These are phyloP conservation scores for Montipora efflorescens DNA, from an alignment of 64 coral and sea anemone species.

Conservation along the genomic window DNA sequence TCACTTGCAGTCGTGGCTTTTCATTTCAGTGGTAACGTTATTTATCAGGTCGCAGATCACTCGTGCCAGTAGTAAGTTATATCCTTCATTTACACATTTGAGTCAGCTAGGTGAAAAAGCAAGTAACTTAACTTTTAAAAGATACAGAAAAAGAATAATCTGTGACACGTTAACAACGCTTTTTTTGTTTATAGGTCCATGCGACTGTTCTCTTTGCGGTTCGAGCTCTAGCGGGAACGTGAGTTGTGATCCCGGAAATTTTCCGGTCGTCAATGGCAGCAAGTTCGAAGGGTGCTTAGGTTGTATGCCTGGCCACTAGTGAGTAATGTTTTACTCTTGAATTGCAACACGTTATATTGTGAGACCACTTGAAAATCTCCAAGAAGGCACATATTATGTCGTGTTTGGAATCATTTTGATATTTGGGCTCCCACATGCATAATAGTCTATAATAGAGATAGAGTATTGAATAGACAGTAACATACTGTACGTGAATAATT, in stretches of 20 bases:
- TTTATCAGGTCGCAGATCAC: not conserved
- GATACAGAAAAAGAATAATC: not conserved
- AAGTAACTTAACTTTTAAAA: not conserved
- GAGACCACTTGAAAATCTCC: not conserved
- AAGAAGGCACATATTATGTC: conserved; percentile 1
- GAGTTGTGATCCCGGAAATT: conserved; percentile 54
- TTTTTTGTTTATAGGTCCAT: conserved; percentile 34
- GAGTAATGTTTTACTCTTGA: not conserved
- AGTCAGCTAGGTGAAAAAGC: not conserved
- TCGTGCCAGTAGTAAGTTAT: conserved; percentile 9
- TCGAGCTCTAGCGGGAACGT: conserved; percentile 59
- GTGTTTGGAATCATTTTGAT: not conserved
- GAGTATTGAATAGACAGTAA: too few species aligned
- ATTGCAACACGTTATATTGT: not conserved
- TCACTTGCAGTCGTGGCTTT: not conserved
- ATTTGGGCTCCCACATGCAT: not conserved
- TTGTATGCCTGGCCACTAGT: conserved; percentile 58
- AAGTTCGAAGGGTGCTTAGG: conserved; percentile 52
- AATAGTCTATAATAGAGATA: not conserved
- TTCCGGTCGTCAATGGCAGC: conserved; percentile 65
- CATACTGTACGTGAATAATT: too few species aligned
- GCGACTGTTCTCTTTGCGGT: conserved; percentile 73
- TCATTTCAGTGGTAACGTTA: not conserved
- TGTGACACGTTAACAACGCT: not conserved
- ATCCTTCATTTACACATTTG: not conserved